Evolutionary conservation across 53 echinoderm and acorn worm genomes (phyloP).

Genomic region (Paelopatides confundens): DNA sequence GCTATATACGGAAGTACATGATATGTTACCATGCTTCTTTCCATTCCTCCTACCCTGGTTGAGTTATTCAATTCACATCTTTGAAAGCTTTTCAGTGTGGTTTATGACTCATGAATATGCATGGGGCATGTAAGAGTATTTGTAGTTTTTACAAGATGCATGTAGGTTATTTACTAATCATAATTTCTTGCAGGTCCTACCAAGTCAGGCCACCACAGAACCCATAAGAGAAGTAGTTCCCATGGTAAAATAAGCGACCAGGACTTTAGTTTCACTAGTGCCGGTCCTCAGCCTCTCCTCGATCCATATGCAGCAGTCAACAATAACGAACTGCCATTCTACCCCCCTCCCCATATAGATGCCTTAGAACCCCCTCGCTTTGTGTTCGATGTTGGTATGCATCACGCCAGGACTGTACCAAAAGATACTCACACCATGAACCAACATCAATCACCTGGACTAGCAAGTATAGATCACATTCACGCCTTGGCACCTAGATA

Average conservation of each 20-base stretch:
- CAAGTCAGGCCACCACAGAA: constrained; percentile 29
- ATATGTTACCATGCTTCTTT: no score
- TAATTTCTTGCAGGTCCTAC: constrained; percentile 52
- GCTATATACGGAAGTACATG: no score
- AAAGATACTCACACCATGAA: background rate
- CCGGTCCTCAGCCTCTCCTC: background rate
- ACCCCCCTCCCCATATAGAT: constrained; percentile 16
- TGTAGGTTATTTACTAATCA: constrained; percentile 16
- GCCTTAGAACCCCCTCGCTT: background rate
- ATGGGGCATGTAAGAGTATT: no score
- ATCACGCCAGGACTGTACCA: constrained; percentile 29
- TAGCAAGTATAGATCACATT: constrained; percentile 9
- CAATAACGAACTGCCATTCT: background rate
- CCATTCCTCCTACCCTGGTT: no score
- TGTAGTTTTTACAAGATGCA: background rate
- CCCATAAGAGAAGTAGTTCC: constrained; percentile 82
- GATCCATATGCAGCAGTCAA: background rate
- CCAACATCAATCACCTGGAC: background rate
- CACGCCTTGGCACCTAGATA: background rate
- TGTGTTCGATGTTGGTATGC: background rate
- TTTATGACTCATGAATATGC: no score
- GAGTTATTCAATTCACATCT: no score
- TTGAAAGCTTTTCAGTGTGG: no score
- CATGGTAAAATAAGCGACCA: constrained; percentile 72
- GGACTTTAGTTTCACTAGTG: background rate